Conservation (phyloP, 2,113 vertebrate genomes). For the Pangasianodon hypophthalmus region DNA sequence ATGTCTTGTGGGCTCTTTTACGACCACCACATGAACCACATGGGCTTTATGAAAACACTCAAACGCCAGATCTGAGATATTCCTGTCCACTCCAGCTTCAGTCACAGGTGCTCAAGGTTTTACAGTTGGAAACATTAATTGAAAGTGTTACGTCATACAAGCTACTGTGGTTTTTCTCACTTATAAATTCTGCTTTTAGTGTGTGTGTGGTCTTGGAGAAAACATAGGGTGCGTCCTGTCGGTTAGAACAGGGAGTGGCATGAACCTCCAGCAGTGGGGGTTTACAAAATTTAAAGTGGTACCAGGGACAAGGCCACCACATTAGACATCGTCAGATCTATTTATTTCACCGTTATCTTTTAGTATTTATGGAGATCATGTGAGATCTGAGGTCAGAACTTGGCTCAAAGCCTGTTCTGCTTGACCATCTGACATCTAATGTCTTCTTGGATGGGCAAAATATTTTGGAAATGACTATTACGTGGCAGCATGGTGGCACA, state of each 20-base stretch:
- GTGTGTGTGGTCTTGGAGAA: not conserved
- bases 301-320: not conserved
- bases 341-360: not conserved
- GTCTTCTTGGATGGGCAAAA: not conserved
- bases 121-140: not conserved
- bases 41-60: not conserved
- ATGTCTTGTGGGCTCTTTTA: constrained; percentile 4
- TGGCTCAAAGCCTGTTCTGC: not conserved
- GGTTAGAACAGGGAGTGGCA: not conserved
- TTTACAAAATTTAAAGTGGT: not conserved
- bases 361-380: not conserved
- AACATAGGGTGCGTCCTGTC: not conserved
- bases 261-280: not conserved
- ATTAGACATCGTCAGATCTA: not conserved
- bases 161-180: not conserved
- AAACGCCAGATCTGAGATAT: not conserved
- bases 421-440: not conserved
- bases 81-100: not conserved
- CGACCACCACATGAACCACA: constrained; percentile 10
- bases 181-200: not conserved
- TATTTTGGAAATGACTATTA: not conserved
- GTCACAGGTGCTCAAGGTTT: not conserved
- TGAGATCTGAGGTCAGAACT: not conserved
- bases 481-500: not conserved
- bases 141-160: not conserved